Conservation (phyloP, 2,888 invertebrate genomes). For the Melikaiella ostensackeni region DNA sequence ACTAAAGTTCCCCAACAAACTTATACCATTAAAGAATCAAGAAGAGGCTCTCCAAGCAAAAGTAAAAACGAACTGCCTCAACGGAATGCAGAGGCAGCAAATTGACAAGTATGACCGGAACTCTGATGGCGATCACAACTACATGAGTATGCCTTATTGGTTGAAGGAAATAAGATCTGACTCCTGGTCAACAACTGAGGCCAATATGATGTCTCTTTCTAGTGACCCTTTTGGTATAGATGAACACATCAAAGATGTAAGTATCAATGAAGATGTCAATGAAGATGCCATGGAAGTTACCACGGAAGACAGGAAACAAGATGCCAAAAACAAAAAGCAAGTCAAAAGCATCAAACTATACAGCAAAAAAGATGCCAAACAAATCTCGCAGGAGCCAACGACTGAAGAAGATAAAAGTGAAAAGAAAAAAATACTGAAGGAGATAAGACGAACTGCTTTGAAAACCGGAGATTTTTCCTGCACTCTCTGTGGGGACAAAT, state of each 20-base stretch:
- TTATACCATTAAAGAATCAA: background rate
- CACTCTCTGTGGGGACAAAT: conserved; percentile 9
- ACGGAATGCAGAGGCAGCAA: background rate
- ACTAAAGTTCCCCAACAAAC: conserved; percentile 4
- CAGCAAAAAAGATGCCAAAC: background rate
- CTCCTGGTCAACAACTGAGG: conserved; percentile 24
- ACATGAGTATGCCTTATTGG: background rate
- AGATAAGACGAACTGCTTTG: background rate
- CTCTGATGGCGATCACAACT: background rate
- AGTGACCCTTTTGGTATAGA: background rate
- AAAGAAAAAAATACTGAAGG: background rate
- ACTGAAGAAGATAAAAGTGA: conserved; percentile 3
- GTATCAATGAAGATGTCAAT: background rate
- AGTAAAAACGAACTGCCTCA: background rate
- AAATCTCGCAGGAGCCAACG: background rate
- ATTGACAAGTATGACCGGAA: background rate
- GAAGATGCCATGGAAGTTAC: background rate
- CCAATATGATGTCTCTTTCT: background rate
- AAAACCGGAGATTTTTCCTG: conserved; percentile 12
- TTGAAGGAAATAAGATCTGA: background rate
- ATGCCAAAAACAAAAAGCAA: background rate
- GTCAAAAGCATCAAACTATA: conserved; percentile 9
- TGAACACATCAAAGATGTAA: background rate
- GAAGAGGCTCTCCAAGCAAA: background rate
- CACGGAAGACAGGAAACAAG: background rate